A percentile compares a stretch with the other conserved stretches of the same genome.
Conservation (phyloP, 53 echinoderm and acorn worm species). For the Antedon mediterranea region DNA sequence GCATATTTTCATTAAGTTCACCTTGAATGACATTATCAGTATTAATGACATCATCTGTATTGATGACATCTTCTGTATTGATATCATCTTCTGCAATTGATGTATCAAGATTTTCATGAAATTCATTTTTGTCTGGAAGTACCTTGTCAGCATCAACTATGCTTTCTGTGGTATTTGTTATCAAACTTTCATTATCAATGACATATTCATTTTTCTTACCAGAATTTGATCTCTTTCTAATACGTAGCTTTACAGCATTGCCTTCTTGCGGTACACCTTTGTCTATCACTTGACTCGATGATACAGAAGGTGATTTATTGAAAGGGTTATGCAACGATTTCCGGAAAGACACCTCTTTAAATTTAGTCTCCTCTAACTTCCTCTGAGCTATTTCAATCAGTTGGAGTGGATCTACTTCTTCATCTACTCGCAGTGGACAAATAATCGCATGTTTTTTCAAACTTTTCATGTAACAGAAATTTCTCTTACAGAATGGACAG, state of each 20-base stretch:
- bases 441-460: conserved; percentile 68
- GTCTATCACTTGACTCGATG: background rate
- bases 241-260: background rate
- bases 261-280: background rate
- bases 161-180: background rate
- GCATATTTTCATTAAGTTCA: too few species aligned
- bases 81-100: too few species aligned
- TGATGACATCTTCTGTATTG: too few species aligned
- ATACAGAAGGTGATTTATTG: background rate
- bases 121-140: too few species aligned
- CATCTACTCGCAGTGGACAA: conserved; percentile 27
- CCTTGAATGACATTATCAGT: too few species aligned
- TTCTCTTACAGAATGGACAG: conserved; percentile 80
- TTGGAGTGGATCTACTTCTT: conserved; percentile 27
- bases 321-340: background rate
- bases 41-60: too few species aligned
- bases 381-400: conserved; percentile 19
- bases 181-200: background rate
- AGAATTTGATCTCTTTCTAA: background rate
- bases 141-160: too few species aligned
- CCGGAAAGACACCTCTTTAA: background rate
- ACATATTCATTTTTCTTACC: background rate
- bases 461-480: conserved; percentile 85
- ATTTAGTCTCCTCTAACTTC: conserved; percentile 4
- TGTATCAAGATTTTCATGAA: too few species aligned